Evolutionary conservation across 2,113 vertebrate species (phyloP).

Genomic region (Pelmatolapia mariae): DNA sequence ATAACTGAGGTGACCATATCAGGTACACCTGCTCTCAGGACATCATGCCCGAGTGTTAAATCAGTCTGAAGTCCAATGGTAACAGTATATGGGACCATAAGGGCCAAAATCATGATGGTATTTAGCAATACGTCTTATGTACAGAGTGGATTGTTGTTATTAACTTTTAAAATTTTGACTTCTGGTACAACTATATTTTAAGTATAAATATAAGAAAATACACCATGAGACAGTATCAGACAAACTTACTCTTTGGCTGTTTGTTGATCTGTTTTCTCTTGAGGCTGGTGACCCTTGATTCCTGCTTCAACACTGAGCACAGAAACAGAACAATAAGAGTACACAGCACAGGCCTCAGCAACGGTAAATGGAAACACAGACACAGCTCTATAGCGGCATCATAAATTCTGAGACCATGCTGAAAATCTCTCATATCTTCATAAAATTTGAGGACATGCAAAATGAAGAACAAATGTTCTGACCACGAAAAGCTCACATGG

Average conservation of each 20-base stretch:
- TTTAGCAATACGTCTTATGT: not conserved
- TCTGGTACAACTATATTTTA: not conserved
- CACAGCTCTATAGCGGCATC: not conserved
- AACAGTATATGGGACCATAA: not conserved
- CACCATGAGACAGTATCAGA: not conserved
- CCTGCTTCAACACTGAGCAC: slow-evolving; percentile 84
- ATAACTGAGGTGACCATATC: not conserved
- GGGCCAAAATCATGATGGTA: not conserved
- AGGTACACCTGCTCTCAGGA: not conserved
- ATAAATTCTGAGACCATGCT: not conserved
- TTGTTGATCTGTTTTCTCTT: slow-evolving; percentile 77
- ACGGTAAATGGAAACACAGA: not conserved
- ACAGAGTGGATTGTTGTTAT: not conserved
- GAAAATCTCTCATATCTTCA: not conserved
- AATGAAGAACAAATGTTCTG: not conserved
- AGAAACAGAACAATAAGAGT: not conserved
- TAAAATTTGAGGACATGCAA: not conserved
- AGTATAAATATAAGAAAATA: not conserved
- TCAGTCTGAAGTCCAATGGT: not conserved
- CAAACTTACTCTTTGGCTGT: slow-evolving; percentile 53
- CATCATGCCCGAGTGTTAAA: not conserved
- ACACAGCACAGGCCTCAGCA: not conserved
- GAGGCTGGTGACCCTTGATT: slow-evolving; percentile 73
- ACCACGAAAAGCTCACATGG: not conserved
- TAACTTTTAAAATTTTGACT: not conserved